phyloP scores from a whole-genome alignment of 2,797 vertebrate species.

The Micropoecilia bifurca region DNA sequence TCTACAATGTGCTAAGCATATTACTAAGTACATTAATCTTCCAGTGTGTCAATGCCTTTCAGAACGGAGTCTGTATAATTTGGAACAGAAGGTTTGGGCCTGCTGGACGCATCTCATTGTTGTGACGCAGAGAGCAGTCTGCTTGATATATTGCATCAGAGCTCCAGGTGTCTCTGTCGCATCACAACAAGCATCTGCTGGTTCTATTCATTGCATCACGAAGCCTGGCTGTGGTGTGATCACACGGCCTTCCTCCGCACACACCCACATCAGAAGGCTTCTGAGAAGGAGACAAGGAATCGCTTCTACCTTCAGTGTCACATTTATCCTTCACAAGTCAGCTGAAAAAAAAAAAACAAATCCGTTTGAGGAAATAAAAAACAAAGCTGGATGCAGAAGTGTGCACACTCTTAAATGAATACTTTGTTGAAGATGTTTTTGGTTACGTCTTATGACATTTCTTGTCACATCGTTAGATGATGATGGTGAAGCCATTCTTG shows the following conservation, averaged over 20 bases:
- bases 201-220: not conserved
- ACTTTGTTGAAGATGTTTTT: not conserved
- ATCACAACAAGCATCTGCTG: constrained; percentile 40
- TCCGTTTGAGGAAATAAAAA: not conserved
- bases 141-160: constrained; percentile 47
- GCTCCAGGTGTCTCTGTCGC: constrained; percentile 37
- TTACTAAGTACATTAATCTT: not conserved
- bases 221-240: not conserved
- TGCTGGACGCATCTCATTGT: constrained; percentile 32
- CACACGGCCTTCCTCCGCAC: not conserved
- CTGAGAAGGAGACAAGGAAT: not conserved
- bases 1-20: not conserved
- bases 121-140: constrained; percentile 40
- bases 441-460: not conserved
- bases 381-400: not conserved
- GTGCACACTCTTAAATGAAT: not conserved
- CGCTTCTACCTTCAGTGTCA: not conserved
- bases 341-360: not conserved
- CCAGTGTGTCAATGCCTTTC: not conserved
- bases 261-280: not conserved
- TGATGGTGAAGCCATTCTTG: not conserved
- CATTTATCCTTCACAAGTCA: not conserved
- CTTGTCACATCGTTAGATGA: not conserved
- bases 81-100: constrained; percentile 26
- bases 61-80: not conserved